Evolutionary conservation across 2,113 vertebrate species (phyloP).

Genomic region (Heterochromis multidens): DNA sequence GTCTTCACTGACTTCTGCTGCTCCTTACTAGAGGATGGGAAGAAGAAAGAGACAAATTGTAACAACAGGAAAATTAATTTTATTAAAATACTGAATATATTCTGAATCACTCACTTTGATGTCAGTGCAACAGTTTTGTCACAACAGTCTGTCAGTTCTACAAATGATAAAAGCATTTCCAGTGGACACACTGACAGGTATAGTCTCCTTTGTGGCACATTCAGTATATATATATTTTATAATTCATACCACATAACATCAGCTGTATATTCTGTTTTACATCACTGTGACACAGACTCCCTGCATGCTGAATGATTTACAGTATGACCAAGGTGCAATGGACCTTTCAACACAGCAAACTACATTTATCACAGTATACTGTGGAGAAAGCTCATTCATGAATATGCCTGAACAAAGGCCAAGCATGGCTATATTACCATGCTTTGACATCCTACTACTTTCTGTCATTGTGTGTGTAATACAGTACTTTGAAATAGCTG

Average conservation of each 20-base stretch:
- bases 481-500: constrained; percentile 14
- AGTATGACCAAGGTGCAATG: constrained; percentile 28
- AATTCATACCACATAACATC: not conserved
- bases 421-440: constrained; percentile 37
- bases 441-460: constrained; percentile 27
- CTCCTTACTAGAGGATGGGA: constrained; percentile 77
- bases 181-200: not conserved
- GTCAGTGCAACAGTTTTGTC: not conserved
- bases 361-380: not conserved
- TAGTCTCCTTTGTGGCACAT: not conserved
- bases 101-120: not conserved
- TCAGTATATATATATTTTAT: not conserved
- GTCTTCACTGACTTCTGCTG: constrained; percentile 89
- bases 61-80: not conserved
- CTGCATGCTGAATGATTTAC: constrained; percentile 30
- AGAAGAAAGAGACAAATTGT: not conserved
- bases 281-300: not conserved
- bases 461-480: not conserved
- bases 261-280: not conserved
- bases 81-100: not conserved
- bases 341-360: constrained; percentile 6
- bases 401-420: constrained; percentile 13
- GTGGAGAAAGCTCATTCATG: constrained; percentile 25
- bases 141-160: not conserved
- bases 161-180: not conserved